Evolutionary conservation across 2,113 vertebrate genomes (phyloP).

Genomic region (Rhagologus leucostigma): DNA sequence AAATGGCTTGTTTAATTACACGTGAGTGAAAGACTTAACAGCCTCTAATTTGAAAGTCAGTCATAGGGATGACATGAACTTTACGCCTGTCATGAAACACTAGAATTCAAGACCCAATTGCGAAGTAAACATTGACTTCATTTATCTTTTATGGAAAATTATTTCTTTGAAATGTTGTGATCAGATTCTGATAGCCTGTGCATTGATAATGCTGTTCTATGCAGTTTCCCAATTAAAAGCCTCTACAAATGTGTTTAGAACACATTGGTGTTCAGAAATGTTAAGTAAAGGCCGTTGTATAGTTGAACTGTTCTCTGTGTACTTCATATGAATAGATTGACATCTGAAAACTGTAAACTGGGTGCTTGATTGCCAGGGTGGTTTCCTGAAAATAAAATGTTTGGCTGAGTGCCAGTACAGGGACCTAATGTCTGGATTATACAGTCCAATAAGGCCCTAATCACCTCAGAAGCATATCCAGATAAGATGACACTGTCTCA

Average conservation of each 20-base stretch:
- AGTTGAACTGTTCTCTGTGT: not conserved
- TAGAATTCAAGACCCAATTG: not conserved
- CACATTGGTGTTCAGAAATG: not conserved
- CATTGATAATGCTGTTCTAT: not conserved
- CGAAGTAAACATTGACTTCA: not conserved
- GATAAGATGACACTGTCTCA: not conserved
- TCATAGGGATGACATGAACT: not conserved
- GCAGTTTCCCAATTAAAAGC: not conserved
- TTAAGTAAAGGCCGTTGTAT: not conserved
- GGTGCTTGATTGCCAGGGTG: rapidly evolving
- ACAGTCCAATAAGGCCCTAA: not conserved
- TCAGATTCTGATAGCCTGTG: not conserved
- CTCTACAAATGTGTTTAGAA: not conserved
- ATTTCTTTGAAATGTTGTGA: not conserved
- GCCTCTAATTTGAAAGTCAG: not conserved
- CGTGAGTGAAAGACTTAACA: not conserved
- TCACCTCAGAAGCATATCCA: not conserved
- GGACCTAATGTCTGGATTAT: not conserved
- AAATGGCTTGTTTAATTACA: not conserved
- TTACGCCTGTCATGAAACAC: not conserved
- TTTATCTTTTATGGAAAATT: not conserved
- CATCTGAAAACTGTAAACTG: not conserved
- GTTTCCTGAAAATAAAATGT: not conserved
- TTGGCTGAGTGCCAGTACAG: not conserved
- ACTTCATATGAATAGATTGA: not conserved